phyloP scores from a whole-genome alignment of 2,797 vertebrate species.

The Enteromius trimaculatus region DNA sequence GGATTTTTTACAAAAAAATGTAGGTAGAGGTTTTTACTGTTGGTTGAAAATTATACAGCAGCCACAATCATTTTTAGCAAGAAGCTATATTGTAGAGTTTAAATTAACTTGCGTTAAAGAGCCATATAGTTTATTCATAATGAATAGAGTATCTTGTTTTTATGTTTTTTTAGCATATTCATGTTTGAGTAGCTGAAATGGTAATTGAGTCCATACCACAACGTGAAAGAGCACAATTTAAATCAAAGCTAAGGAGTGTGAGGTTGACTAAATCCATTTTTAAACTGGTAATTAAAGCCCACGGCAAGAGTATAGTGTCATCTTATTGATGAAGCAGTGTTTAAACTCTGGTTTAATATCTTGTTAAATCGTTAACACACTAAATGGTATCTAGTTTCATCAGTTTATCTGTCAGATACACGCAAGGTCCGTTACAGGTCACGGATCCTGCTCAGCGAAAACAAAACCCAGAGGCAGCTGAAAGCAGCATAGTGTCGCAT shows the following conservation, averaged over 20 bases:
- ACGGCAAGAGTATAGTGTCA: slow-evolving; percentile 57
- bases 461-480: slow-evolving; percentile 17
- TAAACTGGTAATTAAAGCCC: slow-evolving; percentile 71
- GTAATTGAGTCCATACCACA: slow-evolving; percentile 66
- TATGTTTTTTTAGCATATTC: slow-evolving; percentile 63
- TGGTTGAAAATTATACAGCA: slow-evolving; percentile 34
- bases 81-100: slow-evolving; percentile 26
- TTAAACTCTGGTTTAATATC: slow-evolving; percentile 63
- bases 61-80: slow-evolving; percentile 35
- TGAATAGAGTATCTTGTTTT: slow-evolving; percentile 53
- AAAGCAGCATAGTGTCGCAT: background rate
- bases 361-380: slow-evolving; percentile 57
- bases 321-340: slow-evolving; percentile 51
- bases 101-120: slow-evolving; percentile 23
- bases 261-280: slow-evolving; percentile 59
- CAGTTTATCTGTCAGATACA: slow-evolving; percentile 43
- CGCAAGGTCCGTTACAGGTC: slow-evolving; percentile 7
- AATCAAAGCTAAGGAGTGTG: slow-evolving; percentile 62
- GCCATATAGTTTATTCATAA: slow-evolving; percentile 22
- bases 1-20: background rate
- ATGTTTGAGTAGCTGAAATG: slow-evolving; percentile 62
- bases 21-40: background rate
- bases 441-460: background rate
- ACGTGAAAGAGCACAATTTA: slow-evolving; percentile 66
- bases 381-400: slow-evolving; percentile 51